phyloP scores from a whole-genome alignment of 1,140 invertebrate genomes.

The Drosophila murphyi region DNA sequence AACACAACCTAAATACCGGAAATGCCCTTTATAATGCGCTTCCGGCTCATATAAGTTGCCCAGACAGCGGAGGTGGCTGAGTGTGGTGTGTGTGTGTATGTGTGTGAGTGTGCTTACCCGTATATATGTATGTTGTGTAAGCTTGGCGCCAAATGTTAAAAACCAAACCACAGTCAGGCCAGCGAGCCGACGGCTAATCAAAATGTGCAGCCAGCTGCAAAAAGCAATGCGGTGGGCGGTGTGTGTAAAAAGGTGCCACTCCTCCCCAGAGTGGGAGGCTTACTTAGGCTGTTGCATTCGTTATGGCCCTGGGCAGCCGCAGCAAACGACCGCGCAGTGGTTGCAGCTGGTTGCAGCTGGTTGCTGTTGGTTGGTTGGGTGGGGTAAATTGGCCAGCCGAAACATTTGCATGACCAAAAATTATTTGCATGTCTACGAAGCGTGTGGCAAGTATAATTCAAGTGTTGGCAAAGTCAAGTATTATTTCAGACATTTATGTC shows the following conservation, averaged over 20 bases:
- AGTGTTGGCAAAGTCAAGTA: not conserved
- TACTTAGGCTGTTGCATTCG: not conserved
- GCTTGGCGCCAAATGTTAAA: conserved; percentile 59
- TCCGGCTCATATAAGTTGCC: conserved; percentile 68
- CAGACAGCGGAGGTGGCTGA: conserved; percentile 47
- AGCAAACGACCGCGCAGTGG: conserved; percentile 38
- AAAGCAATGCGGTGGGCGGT: conserved; percentile 25
- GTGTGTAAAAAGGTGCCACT: conserved; percentile 28
- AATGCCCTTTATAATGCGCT: conserved; percentile 80
- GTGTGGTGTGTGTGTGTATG: conserved; percentile 4
- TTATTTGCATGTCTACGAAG: conserved; percentile 24
- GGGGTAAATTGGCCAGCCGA: conserved; percentile 9
- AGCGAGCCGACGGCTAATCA: conserved; percentile 67
- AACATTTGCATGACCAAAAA: conserved; percentile 38
- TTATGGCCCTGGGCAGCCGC: conserved; percentile 20
- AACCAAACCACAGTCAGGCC: conserved; percentile 53
- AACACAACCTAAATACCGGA: conserved; percentile 73
- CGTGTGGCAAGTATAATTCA: not conserved
- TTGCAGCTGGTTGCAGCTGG: conserved; percentile 1
- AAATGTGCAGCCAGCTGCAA: conserved; percentile 76
- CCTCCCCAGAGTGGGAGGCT: conserved; percentile 3
- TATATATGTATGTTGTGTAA: not conserved
- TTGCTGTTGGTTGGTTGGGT: not conserved
- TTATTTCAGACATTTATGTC: too few species aligned
- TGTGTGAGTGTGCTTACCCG: conserved; percentile 20